Evolutionary conservation across 2,113 vertebrate species (phyloP).

Genomic region (Shinisaurus crocodilurus): DNA sequence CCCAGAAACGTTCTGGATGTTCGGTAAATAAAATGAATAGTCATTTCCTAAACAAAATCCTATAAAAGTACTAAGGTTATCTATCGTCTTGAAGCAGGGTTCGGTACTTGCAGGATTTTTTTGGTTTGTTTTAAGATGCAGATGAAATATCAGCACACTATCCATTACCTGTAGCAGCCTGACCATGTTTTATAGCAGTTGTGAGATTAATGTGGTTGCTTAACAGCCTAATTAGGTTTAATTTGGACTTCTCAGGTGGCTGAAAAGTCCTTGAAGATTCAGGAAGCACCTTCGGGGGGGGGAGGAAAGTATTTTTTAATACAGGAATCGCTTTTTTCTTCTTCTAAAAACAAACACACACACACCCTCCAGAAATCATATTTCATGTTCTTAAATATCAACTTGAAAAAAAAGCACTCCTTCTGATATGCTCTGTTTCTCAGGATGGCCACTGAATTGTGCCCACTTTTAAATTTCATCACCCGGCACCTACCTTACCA

Average conservation of each 20-base stretch:
- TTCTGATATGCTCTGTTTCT: not conserved
- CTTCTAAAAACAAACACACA: accelerated
- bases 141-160: slow-evolving; percentile 40
- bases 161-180: slow-evolving; percentile 57
- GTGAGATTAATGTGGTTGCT: slow-evolving; percentile 71
- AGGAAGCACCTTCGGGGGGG: slow-evolving; percentile 23
- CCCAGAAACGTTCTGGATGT: not conserved
- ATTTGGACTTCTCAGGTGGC: slow-evolving; percentile 64
- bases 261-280: slow-evolving; percentile 70
- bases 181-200: slow-evolving; percentile 62
- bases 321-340: not conserved
- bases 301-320: not conserved
- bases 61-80: accelerated
- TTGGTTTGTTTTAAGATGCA: slow-evolving; percentile 44
- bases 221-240: slow-evolving; percentile 69
- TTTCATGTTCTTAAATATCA: not conserved
- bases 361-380: not conserved
- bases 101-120: slow-evolving; percentile 8
- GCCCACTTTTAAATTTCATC: not conserved
- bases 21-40: not conserved
- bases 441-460: not conserved
- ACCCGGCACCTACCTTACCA: not conserved
- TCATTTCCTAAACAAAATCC: not conserved
- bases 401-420: not conserved
- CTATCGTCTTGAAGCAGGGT: not conserved